Conservation (phyloP, 2,797 vertebrate genomes). For the Myotis vivesi region DNA sequence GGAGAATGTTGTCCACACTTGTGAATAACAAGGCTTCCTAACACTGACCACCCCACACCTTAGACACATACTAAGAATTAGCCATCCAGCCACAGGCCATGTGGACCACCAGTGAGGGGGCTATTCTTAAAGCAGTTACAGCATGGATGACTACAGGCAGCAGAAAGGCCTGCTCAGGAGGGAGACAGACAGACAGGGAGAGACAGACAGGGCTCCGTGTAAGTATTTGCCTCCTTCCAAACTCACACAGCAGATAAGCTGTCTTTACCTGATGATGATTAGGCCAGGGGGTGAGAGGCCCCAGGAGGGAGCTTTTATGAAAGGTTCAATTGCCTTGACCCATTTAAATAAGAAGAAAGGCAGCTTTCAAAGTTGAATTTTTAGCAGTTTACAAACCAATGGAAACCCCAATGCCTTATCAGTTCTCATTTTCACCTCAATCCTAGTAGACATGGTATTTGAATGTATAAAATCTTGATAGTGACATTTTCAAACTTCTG, state of each 20-base stretch:
- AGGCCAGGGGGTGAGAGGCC: background rate
- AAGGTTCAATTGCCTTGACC: background rate
- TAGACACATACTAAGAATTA: background rate
- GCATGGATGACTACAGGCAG: rapidly evolving
- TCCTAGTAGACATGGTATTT: background rate
- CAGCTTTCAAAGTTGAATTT: background rate
- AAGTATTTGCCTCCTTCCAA: background rate
- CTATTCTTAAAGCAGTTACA: background rate
- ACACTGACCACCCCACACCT: no score
- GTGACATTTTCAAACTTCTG: background rate
- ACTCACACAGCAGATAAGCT: background rate
- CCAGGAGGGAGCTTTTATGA: background rate
- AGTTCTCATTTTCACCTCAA: background rate
- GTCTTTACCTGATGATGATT: background rate
- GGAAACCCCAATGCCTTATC: background rate
- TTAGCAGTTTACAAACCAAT: background rate
- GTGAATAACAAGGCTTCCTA: background rate
- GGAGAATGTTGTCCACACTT: background rate
- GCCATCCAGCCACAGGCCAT: rapidly evolving
- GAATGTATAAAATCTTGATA: background rate
- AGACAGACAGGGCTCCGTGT: no score
- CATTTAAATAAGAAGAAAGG: background rate
- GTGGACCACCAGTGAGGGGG: background rate
- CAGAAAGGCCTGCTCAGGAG: background rate
- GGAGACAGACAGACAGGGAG: no score